These are phyloP conservation scores for Lordiphosa collinella DNA, from an alignment of 1,140 invertebrate genomes.

Conservation along the genomic window DNA sequence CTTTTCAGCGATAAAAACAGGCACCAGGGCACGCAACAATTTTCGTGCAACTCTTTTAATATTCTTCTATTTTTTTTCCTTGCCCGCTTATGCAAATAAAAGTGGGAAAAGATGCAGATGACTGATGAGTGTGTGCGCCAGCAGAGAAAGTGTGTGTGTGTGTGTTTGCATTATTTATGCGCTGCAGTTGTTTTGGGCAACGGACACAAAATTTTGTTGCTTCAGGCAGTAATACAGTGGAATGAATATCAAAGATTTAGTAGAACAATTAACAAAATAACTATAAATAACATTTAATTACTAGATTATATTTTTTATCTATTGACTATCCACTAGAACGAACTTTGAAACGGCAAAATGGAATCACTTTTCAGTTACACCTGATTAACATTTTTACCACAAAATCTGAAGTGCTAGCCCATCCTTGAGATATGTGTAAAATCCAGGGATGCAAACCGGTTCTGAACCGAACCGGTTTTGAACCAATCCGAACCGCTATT, in stretches of 20 bases:
- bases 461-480: too few relatives aligned
- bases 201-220: constrained; percentile 26
- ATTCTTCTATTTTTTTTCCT: not conserved
- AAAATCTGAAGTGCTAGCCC: too few relatives aligned
- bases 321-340: too few relatives aligned
- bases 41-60: constrained; percentile 34
- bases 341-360: too few relatives aligned
- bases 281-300: too few relatives aligned
- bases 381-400: too few relatives aligned
- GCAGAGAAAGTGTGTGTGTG: not conserved
- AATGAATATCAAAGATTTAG: not conserved
- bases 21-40: constrained; percentile 50
- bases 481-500: too few relatives aligned
- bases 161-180: constrained; percentile 60
- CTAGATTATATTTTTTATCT: too few relatives aligned
- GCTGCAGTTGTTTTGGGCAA: constrained; percentile 65
- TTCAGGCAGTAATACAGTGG: constrained; percentile 26
- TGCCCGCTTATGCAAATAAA: constrained; percentile 55
- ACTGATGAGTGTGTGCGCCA: constrained; percentile 15
- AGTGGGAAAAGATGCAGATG: constrained; percentile 40
- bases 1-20: constrained; percentile 13
- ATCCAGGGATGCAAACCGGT: too few relatives aligned
- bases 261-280: not conserved
- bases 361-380: too few relatives aligned
- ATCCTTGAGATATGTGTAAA: too few relatives aligned